A percentile compares a stretch with the other conserved stretches of the same genome.
phyloP scores from a whole-genome alignment of 2,797 vertebrate species.

The Channallabes apus region DNA sequence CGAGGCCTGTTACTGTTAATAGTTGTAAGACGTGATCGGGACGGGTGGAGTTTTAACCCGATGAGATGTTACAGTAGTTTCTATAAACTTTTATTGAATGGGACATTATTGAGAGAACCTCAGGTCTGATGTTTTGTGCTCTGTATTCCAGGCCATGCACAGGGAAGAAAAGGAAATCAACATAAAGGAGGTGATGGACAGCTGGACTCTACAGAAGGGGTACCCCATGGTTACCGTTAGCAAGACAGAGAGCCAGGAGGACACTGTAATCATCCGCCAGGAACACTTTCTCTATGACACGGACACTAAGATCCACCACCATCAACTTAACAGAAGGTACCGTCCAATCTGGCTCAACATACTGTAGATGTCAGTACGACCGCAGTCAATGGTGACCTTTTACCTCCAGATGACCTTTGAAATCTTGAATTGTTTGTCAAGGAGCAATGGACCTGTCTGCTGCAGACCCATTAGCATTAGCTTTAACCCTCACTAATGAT shows the following conservation, averaged over 20 bases:
- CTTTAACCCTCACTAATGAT: slow-evolving; percentile 50
- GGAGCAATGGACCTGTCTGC: slow-evolving; percentile 30
- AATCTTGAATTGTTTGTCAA: slow-evolving; percentile 8
- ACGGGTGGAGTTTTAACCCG: neutral
- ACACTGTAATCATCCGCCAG: slow-evolving; percentile 82
- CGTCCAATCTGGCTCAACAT: neutral
- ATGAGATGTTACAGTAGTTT: neutral
- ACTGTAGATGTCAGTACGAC: neutral
- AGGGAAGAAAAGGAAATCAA: slow-evolving; percentile 91
- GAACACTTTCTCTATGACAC: slow-evolving; percentile 92
- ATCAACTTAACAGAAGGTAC: slow-evolving; percentile 80
- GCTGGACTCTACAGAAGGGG: slow-evolving; percentile 97
- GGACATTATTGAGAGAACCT: neutral
- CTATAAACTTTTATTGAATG: neutral
- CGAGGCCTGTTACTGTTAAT: neutral
- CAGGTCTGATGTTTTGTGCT: neutral
- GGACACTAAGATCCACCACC: slow-evolving; percentile 73
- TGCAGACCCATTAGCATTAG: slow-evolving; percentile 48
- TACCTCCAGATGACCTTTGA: slow-evolving; percentile 5
- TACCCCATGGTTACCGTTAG: slow-evolving; percentile 93
- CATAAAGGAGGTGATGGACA: slow-evolving; percentile 93
- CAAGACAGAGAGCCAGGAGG: slow-evolving; percentile 85
- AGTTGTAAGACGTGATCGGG: neutral
- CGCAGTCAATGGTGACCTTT: slow-evolving; percentile 21
- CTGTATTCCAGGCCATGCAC: slow-evolving; percentile 79